phyloP scores from a whole-genome alignment of 1,140 invertebrate genomes.

The Drosophila micromelanica region DNA sequence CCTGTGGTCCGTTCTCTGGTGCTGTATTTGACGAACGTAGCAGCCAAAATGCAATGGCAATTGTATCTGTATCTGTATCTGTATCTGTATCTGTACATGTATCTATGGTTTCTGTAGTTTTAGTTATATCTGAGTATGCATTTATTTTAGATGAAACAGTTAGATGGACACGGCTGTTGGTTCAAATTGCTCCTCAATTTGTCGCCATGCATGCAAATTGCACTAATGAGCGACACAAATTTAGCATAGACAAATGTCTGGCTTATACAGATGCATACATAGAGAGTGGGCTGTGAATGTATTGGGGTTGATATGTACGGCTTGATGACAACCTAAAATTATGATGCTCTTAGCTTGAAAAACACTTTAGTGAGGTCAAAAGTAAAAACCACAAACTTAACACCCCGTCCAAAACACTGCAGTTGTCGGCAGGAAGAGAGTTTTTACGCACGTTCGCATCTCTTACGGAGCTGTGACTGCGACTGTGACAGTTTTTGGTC shows the following conservation, averaged over 20 bases:
- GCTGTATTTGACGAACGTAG: conserved; percentile 68
- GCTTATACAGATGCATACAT: background rate
- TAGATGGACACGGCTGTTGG: conserved; percentile 46
- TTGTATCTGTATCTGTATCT: conserved; percentile 27
- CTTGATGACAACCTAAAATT: conserved; percentile 12
- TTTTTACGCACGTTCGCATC: conserved; percentile 71
- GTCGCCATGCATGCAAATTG: conserved; percentile 79
- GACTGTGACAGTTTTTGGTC: conserved; percentile 37
- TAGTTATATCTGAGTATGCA: conserved; percentile 46
- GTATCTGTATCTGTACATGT: conserved; percentile 6
- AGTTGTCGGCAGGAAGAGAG: conserved; percentile 20
- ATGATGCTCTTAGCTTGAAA: conserved; percentile 8
- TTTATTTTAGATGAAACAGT: conserved; percentile 61
- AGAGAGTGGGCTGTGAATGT: background rate
- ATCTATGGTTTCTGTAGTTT: no score
- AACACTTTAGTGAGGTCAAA: conserved; percentile 52
- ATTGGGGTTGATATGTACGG: no score
- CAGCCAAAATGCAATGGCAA: conserved; percentile 33
- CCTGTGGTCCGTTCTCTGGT: conserved; percentile 9
- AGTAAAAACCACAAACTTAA: conserved; percentile 29
- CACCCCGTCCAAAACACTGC: conserved; percentile 1
- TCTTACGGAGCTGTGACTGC: conserved; percentile 35
- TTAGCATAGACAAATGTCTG: conserved; percentile 73
- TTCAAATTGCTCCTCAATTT: conserved; percentile 65
- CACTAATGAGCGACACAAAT: conserved; percentile 76